Evolutionary conservation across 2,888 invertebrate genomes (phyloP), one percentile per base, ranked within the genome.

Genomic region (Himalopsyche anomala): DNA sequence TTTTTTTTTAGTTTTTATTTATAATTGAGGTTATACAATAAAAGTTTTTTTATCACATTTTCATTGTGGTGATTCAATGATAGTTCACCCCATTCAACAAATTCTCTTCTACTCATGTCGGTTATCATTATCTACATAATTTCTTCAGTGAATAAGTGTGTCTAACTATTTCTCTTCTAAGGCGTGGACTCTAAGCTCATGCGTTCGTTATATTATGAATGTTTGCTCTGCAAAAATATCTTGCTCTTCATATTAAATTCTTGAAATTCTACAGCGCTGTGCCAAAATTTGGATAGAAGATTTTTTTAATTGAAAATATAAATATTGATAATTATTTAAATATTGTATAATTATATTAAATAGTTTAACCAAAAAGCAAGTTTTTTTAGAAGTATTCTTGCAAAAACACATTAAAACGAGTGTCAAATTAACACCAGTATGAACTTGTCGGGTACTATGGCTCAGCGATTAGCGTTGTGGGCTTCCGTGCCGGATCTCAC

Each of bases 61-160:
- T 81, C 85, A 85, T 82, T 82, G 82, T 85, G 81, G 85, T 82
- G 85, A 82, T 85, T 85, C 82, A 17, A 82, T 28, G 11, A 38
- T 17, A 74, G 82, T 81, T 56, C 28, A 56, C 80, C 56, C 85
- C 45, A 84, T 56, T 84, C 62, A 11, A 62, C n/a, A 40, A 40
- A 12, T 38, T 45, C 51, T 51, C 82, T 51, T 28, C n/a, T 5
- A 81, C 36, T 51, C 82, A 62, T 62, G 62, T 36, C 40, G n/a
- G 82, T 81, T 81, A 81, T 81, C 54, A 81, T 81, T 81, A 81
- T 81, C 42, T 51, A 45, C n/a, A 51, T 28, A 36, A 81, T 80
- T 80, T 45, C 80, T 80, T 80, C 80, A 38, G n/a, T 5, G 19
- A 80, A 40, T 80, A 45, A 80, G 40, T 45, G 6, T 38, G 38